Percentiles rank a stretch among this genome's conserved stretches.
phyloP scores from a whole-genome alignment of 2,113 vertebrate genomes.

The Cyanistes caeruleus region DNA sequence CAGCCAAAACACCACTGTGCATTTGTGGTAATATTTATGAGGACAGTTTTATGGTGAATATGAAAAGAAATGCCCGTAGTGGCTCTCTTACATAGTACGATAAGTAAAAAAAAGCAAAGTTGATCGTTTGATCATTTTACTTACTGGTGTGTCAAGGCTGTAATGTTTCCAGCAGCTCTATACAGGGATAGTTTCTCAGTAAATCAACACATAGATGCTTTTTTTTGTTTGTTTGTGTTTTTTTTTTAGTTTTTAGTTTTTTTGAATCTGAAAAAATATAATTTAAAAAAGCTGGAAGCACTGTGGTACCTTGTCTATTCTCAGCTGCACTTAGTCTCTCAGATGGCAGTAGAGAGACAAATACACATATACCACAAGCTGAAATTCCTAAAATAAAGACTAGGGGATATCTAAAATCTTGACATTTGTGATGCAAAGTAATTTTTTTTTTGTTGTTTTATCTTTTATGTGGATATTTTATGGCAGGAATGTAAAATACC shows the following conservation, averaged over 20 bases:
- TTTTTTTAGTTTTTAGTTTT: too few relatives aligned
- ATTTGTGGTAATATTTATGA: background rate
- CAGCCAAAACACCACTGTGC: background rate
- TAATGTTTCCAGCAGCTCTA: background rate
- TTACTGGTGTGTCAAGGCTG: background rate
- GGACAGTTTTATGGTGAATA: background rate
- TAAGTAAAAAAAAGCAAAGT: background rate
- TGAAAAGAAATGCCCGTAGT: background rate
- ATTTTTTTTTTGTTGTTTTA: constrained; percentile 58
- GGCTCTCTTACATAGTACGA: background rate
- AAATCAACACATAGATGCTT: background rate
- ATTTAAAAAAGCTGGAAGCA: background rate
- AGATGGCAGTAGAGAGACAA: background rate
- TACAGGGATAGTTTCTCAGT: background rate
- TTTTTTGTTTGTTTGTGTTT: too few relatives aligned
- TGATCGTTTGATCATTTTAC: background rate
- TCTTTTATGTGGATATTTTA: constrained; percentile 37
- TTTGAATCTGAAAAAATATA: background rate
- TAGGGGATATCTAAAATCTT: constrained; percentile 36
- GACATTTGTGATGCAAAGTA: constrained; percentile 35
- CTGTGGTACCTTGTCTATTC: background rate
- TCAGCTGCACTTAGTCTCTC: background rate
- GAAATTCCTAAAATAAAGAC: constrained; percentile 39
- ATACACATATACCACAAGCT: background rate
- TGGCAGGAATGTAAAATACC: constrained; percentile 13